phyloP scores from a whole-genome alignment of 2,888 invertebrate genomes.

The Agriopis marginaria region DNA sequence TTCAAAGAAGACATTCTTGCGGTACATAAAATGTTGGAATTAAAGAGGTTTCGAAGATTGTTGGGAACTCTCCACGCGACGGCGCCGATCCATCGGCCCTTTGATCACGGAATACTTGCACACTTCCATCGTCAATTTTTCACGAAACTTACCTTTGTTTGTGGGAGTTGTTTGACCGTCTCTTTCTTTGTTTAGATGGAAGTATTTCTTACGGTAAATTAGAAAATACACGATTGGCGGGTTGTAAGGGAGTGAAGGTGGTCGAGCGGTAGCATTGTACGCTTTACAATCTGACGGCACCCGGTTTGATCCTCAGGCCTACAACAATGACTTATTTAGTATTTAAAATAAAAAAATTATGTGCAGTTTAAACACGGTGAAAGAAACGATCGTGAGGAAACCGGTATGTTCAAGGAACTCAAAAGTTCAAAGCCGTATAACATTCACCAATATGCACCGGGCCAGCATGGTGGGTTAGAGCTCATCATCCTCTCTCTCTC shows the following conservation, averaged over 20 bases:
- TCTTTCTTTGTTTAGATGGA: slow-evolving; percentile 61
- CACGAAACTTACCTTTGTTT: slow-evolving; percentile 64
- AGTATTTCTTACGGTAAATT: slow-evolving; percentile 64
- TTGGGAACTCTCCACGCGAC: slow-evolving; percentile 55
- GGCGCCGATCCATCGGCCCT: slow-evolving; percentile 61
- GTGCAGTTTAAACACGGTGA: no score
- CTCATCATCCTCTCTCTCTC: no score
- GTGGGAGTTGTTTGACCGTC: slow-evolving; percentile 63
- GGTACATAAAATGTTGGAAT: slow-evolving; percentile 74
- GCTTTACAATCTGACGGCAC: no score
- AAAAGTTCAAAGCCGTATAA: no score
- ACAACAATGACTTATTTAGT: no score
- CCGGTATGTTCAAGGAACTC: no score
- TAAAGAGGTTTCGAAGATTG: slow-evolving; percentile 59
- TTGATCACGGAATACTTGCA: slow-evolving; percentile 73
- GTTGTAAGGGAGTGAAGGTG: slow-evolving; percentile 37
- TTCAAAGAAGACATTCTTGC: slow-evolving; percentile 78
- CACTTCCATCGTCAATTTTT: slow-evolving; percentile 69
- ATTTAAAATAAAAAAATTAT: no score
- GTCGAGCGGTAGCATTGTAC: no score
- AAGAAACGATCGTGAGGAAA: no score
- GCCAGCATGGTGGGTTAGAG: no score
- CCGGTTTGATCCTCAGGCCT: no score
- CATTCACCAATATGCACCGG: no score
- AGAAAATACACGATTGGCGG: slow-evolving; percentile 63